These are phyloP conservation scores for Eubasilissa regina DNA, from an alignment of 1,140 invertebrate species.

Conservation along the genomic window DNA sequence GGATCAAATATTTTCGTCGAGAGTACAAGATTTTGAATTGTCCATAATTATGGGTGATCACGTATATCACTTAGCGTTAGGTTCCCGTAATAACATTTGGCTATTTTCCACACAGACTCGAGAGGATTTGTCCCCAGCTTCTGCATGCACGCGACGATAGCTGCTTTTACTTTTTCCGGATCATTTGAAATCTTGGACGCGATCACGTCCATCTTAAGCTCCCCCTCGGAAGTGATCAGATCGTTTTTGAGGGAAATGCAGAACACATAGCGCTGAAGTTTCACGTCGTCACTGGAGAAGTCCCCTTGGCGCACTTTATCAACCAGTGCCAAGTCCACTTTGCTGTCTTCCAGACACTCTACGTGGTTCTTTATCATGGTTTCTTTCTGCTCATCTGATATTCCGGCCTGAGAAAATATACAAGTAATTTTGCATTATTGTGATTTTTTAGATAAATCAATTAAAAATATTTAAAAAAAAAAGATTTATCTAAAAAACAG, in stretches of 20 bases:
- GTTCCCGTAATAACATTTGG: constrained; percentile 62
- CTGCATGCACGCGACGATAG: constrained; percentile 61
- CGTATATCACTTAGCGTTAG: too few species aligned
- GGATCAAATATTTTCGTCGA: too few species aligned
- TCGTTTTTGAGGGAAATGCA: constrained; percentile 62
- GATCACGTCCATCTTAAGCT: constrained; percentile 60
- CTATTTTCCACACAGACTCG: constrained; percentile 61
- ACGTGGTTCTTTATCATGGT: constrained; percentile 38
- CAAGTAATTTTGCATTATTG: too few species aligned
- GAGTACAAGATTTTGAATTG: too few species aligned
- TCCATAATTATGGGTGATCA: too few species aligned
- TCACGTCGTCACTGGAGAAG: constrained; percentile 59
- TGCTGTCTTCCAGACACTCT: constrained; percentile 51
- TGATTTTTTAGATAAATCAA: too few species aligned
- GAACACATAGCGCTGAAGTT: constrained; percentile 58
- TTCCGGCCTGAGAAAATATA: constrained; percentile 6
- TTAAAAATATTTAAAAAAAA: too few species aligned
- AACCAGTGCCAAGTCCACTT: constrained; percentile 55
- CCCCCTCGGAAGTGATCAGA: constrained; percentile 61
- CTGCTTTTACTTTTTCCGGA: constrained; percentile 43
- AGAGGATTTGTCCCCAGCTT: constrained; percentile 61
- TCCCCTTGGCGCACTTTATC: constrained; percentile 60
- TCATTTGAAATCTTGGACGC: constrained; percentile 57
- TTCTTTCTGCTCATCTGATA: constrained; percentile 21
- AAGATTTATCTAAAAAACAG: too few species aligned